Base-by-base conservation (phyloP, 2,888 invertebrate genomes). In the Polyommatus iphigenia region DNA sequence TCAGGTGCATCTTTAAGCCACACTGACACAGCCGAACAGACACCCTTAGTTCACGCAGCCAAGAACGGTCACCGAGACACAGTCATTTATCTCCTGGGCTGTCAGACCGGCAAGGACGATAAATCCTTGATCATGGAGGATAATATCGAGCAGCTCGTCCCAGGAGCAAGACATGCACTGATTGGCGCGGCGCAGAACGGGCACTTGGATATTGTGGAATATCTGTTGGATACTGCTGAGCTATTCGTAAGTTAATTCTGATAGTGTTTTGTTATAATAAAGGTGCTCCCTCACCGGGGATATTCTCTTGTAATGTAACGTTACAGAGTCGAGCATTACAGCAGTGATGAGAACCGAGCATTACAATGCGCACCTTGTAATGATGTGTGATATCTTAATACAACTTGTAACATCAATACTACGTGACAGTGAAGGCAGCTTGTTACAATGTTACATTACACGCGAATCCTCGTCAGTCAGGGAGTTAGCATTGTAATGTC, bases 31-130 rank as follows among this genome's bases (percentile, higher is more conserved):
- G 96, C 97, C 0, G 97, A 97, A 79, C 96, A 97, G 83, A 97
- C 98, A 84, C 97, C 99, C 0, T 90, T 99, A 79, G 98, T 98
- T 0, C 98, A 99, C 88, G 99, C 99, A 1, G 98, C 99, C 0
- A 96, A 97, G 83, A 97, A 97, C 84, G 98, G 98, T 0, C 97
- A 97, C 85, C 91, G 98, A 62, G 97, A 97, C 81, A 97, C 98
- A 1, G 97, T 99, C 0, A 97, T 97, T 59, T 98, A 98, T 87
- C 94, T 99, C 32, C 93, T 99, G 36, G 98, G 98, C 29, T 98
- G 98, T 87, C 93, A 93, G 80, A 88, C 91, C 1, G 92, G 92
- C 0, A 86, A 87, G 36, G 95, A 91, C 62, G 97, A 98, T 83
- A 98, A 98, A 96, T 95, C 96, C 83, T 85, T 93, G 84, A 83